Evolutionary conservation across 2,797 vertebrate genomes (phyloP).

Genomic region (Lithobates pipiens): DNA sequence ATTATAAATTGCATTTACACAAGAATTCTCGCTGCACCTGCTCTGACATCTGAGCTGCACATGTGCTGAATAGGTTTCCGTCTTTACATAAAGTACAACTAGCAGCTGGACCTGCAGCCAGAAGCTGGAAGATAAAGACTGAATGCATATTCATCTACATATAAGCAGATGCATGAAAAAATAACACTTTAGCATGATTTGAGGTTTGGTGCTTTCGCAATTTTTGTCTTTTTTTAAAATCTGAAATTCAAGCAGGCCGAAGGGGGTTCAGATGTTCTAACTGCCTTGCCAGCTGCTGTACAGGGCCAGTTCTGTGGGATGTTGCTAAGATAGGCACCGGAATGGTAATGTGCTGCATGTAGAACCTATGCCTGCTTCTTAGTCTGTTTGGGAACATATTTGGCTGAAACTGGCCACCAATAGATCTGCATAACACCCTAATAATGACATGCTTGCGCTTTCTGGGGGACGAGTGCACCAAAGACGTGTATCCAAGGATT

Average conservation of each 20-base stretch:
- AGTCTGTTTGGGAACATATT: neutral
- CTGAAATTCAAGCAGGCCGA: neutral
- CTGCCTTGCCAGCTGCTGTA: neutral
- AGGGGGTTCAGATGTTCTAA: neutral
- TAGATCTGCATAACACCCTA: neutral
- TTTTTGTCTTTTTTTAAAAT: neutral
- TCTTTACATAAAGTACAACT: neutral
- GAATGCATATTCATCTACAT: neutral
- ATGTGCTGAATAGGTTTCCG: slow-evolving; percentile 29
- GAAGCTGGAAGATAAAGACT: slow-evolving; percentile 3
- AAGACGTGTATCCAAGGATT: no score
- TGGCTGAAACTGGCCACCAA: neutral
- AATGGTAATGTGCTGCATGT: neutral
- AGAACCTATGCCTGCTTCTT: neutral
- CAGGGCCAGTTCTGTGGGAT: neutral
- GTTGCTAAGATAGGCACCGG: neutral
- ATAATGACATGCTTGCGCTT: no score
- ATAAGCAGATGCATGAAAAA: neutral
- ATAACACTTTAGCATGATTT: neutral
- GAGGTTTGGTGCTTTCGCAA: neutral
- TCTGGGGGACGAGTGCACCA: no score
- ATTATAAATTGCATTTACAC: slow-evolving; percentile 13
- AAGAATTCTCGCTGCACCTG: slow-evolving; percentile 28
- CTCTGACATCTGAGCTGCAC: slow-evolving; percentile 26
- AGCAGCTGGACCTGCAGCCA: slow-evolving; percentile 30